These are phyloP conservation scores for Umimayanthus kanabou DNA, from an alignment of 92 coral and sea anemone genomes.

Conservation along the genomic window DNA sequence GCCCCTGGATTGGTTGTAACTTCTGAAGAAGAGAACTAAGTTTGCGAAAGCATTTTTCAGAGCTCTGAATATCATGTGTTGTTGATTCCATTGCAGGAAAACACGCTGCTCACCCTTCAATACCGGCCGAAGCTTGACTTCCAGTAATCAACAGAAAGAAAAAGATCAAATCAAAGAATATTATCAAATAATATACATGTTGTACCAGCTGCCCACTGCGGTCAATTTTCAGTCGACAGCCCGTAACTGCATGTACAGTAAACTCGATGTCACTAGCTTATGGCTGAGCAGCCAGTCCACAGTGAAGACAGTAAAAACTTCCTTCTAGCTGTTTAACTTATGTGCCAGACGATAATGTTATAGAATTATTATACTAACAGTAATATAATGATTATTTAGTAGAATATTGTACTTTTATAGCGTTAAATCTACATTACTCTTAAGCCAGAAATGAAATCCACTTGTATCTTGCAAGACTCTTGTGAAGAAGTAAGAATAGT, in stretches of 20 bases:
- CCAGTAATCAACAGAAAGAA: constrained; percentile 3
- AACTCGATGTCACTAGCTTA: background rate
- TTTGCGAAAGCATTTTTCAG: no score
- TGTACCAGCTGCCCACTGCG: background rate
- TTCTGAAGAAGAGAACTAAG: no score
- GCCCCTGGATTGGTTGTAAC: no score
- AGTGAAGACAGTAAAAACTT: constrained; percentile 14
- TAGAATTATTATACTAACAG: background rate
- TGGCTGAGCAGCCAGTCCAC: background rate
- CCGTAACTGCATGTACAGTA: background rate
- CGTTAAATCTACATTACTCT: no score
- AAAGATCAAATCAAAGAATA: background rate
- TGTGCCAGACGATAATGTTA: background rate
- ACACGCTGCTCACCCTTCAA: constrained; percentile 72
- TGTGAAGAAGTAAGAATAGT: no score
- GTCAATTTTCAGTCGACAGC: background rate
- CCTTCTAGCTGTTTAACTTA: background rate
- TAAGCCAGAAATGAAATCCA: no score
- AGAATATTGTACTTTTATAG: no score
- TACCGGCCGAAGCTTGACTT: constrained; percentile 87
- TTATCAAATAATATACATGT: background rate
- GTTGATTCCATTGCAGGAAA: constrained; percentile 60
- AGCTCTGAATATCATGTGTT: background rate
- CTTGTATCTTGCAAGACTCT: no score
- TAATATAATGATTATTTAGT: background rate